A percentile compares a stretch with the other conserved stretches of the same genome.
Conservation (phyloP, 2,888 invertebrate species). For the Trichogramma evanescens region DNA sequence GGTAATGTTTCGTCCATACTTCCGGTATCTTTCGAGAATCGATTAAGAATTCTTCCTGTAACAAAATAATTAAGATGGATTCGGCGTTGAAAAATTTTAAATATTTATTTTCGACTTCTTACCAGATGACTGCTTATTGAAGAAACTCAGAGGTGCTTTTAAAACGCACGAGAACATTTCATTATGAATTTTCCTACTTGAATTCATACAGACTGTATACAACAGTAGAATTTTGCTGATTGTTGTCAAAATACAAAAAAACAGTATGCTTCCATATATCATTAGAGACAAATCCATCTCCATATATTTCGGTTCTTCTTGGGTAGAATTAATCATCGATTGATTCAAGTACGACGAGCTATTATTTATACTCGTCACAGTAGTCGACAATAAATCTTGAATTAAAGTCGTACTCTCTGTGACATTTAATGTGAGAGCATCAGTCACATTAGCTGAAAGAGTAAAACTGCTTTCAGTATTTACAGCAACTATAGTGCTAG, state of each 20-base stretch:
- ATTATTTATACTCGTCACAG: too few relatives aligned
- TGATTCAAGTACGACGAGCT: too few relatives aligned
- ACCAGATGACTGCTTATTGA: constrained; percentile 50
- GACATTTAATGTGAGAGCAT: too few relatives aligned
- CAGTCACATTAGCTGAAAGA: too few relatives aligned
- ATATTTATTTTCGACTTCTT: not conserved
- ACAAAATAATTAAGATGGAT: not conserved
- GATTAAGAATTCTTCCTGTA: constrained; percentile 69
- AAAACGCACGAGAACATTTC: constrained; percentile 70
- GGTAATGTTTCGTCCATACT: constrained; percentile 69
- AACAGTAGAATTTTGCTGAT: constrained; percentile 50
- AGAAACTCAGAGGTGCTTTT: constrained; percentile 72
- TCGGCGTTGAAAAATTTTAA: not conserved
- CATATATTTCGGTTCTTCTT: not conserved
- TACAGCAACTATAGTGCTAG: too few relatives aligned
- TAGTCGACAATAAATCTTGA: too few relatives aligned
- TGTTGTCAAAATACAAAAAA: constrained; percentile 45
- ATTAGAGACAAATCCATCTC: constrained; percentile 27
- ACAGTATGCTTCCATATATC: constrained; percentile 57
- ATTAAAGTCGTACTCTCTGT: too few relatives aligned
- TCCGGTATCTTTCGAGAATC: constrained; percentile 81
- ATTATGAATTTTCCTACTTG: constrained; percentile 66
- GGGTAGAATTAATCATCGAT: too few relatives aligned
- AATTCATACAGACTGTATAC: constrained; percentile 62
- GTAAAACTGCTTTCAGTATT: too few relatives aligned